Evolutionary conservation across 2,113 vertebrate species (phyloP).

Genomic region (Proteles cristata): DNA sequence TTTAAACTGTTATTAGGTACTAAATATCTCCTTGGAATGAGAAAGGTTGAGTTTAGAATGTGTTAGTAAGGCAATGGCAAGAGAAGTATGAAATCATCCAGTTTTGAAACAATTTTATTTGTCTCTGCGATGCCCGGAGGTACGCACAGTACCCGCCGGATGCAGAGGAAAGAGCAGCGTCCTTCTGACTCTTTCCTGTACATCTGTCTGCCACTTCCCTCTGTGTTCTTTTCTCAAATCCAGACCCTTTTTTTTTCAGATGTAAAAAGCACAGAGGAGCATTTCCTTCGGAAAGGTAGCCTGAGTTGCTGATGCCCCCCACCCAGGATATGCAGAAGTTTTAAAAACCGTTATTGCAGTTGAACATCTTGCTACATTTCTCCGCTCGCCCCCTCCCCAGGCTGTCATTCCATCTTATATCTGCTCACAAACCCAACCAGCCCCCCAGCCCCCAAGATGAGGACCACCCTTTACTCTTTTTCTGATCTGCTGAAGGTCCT

Average conservation of each 20-base stretch:
- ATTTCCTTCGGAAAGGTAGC: neutral
- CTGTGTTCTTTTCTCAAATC: neutral
- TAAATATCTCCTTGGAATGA: neutral
- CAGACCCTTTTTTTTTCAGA: neutral
- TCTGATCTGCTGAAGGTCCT: accelerated
- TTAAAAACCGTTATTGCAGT: neutral
- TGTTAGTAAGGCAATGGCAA: accelerated
- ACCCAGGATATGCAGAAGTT: too few relatives aligned
- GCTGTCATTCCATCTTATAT: accelerated
- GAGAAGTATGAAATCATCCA: too few relatives aligned
- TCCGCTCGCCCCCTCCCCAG: accelerated
- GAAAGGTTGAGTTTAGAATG: neutral
- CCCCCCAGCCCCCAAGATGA: neutral
- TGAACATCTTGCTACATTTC: neutral
- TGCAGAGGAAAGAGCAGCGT: neutral
- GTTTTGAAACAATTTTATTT: neutral
- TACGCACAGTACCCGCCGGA: neutral
- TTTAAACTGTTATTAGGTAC: neutral
- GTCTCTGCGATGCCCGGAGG: accelerated
- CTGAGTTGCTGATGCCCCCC: neutral
- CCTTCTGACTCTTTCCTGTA: too few relatives aligned
- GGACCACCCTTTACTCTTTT: accelerated
- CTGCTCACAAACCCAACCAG: neutral
- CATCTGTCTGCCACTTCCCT: too few relatives aligned
- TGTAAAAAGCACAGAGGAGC: neutral